A percentile compares a stretch with the other conserved stretches of the same genome.
These are phyloP conservation scores for Lasioglossum calceatum DNA, from an alignment of 2,888 invertebrate genomes.

Conservation along the genomic window DNA sequence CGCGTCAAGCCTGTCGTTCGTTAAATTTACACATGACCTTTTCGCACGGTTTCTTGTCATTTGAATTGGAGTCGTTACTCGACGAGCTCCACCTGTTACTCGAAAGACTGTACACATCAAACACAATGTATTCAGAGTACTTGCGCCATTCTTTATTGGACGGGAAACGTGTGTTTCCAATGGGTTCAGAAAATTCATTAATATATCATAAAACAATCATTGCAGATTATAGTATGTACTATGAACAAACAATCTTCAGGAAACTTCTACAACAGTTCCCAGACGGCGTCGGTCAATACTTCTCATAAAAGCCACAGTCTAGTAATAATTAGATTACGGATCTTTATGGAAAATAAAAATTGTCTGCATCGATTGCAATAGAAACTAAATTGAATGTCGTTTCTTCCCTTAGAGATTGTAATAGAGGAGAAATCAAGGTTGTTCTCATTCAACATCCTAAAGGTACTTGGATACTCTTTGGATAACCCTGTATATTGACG, in stretches of 20 bases:
- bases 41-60: neutral
- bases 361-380: too few relatives aligned
- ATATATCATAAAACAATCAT: too few relatives aligned
- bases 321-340: too few relatives aligned
- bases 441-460: too few relatives aligned
- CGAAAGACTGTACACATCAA: neutral
- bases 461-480: too few relatives aligned
- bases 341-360: neutral
- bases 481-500: too few relatives aligned
- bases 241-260: neutral
- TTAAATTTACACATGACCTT: constrained; percentile 15
- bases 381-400: too few relatives aligned
- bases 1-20: neutral
- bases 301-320: too few relatives aligned
- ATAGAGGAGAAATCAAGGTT: too few relatives aligned
- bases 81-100: neutral
- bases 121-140: neutral
- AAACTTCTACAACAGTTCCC: neutral
- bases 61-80: neutral
- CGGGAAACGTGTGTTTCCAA: neutral
- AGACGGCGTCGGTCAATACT: neutral
- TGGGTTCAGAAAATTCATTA: too few relatives aligned
- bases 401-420: too few relatives aligned
- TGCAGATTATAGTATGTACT: too few relatives aligned
- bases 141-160: neutral